Conservation (phyloP, 2,797 vertebrate genomes). For the Salmo trutta region DNA sequence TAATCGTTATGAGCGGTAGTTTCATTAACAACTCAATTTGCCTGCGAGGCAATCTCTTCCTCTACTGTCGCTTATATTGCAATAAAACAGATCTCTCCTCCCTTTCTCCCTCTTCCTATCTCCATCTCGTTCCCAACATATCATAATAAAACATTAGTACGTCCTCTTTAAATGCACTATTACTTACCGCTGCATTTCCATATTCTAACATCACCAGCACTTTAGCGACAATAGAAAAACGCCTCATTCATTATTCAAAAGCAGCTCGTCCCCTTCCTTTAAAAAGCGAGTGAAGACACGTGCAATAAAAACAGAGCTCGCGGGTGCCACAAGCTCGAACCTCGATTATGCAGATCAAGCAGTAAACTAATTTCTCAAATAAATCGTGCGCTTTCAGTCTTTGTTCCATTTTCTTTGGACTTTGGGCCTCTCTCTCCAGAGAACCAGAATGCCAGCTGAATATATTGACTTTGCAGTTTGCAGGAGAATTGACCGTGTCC, state of each 20-base stretch:
- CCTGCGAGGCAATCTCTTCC: constrained; percentile 84
- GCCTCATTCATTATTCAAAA: constrained; percentile 92
- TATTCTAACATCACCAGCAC: constrained; percentile 91
- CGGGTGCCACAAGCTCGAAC: constrained; percentile 74
- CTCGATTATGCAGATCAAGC: constrained; percentile 84
- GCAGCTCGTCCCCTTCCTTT: constrained; percentile 75
- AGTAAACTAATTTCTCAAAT: constrained; percentile 80
- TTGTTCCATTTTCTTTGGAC: constrained; percentile 80
- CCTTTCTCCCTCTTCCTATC: constrained; percentile 41
- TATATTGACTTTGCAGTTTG: constrained; percentile 67
- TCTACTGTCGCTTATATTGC: constrained; percentile 82
- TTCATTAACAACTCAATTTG: constrained; percentile 79
- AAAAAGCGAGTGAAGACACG: constrained; percentile 75
- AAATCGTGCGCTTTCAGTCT: constrained; percentile 81
- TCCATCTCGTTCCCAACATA: constrained; percentile 76
- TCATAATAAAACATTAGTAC: constrained; percentile 68
- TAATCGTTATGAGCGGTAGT: constrained; percentile 79
- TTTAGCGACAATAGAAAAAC: constrained; percentile 92
- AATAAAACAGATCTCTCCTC: constrained; percentile 84
- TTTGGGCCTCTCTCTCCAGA: constrained; percentile 47
- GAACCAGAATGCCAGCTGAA: constrained; percentile 72
- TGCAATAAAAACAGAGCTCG: constrained; percentile 84
- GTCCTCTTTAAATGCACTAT: constrained; percentile 93
- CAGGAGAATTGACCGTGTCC: constrained; percentile 1
- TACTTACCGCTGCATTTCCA: constrained; percentile 94